Evolutionary conservation across 2,113 vertebrate species (phyloP), one percentile per base, ranked within the genome.

Genomic region (Alectura lathami): DNA sequence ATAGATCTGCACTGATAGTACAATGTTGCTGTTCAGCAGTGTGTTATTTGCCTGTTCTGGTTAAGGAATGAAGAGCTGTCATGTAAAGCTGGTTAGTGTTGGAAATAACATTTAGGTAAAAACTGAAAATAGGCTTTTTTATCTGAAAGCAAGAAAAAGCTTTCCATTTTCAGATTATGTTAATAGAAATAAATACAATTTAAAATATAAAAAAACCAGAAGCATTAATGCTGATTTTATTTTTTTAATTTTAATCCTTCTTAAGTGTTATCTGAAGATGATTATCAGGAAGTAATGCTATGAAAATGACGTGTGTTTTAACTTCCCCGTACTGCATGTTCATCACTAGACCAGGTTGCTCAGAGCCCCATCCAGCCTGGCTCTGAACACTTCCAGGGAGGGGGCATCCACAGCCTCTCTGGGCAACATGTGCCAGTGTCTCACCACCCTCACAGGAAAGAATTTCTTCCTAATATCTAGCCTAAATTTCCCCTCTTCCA

Each of bases 121-220:
- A 79, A 34, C 12, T 32, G 2, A 13, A 27, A 60, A 50, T n/a
- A 2, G 0, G 0, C 1, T 7, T 29, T 69, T n/a, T 15, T 10
- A 27, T 18, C 4, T 51, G 22, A 72, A 48, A 66, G 36, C 11
- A 69, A 63, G 64, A 12, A 60, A 66, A 72, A 79, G 17, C 7
- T 38, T 3, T 16, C 1, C 0, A 5, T 79, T 87, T 84, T 73
- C 13, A 59, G 45, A 20, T 70, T 42, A 14, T 63, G 2, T 32
- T 59, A 21, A 20, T 38, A 45, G 11, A 27, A 6, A 3, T 51
- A 70, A 66, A 36, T 76, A 15, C 7, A 24, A 26, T 32, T 62
- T 50, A 26, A 60, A 73, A 76, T 64, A 26, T 0, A n/a, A 3
- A 88, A 45, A 86, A 86, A 45, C 59, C 1, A 1, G 9, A 74